Percentiles rank a stretch among this genome's conserved stretches.
Conservation (phyloP, 2,113 vertebrate species). For the Silurus asotus region DNA sequence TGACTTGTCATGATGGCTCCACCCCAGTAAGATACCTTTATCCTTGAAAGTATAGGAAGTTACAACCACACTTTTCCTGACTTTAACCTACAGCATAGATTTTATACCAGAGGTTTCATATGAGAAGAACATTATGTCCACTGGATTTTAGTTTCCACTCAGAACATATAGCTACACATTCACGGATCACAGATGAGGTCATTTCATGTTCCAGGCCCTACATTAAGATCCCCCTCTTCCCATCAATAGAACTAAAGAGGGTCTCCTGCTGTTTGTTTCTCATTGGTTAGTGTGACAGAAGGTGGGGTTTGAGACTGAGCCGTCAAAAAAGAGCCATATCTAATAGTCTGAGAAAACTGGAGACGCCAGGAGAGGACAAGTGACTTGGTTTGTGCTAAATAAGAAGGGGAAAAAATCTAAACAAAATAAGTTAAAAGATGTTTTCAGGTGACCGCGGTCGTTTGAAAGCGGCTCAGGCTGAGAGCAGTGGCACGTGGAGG, state of each 20-base stretch:
- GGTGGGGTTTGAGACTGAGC: constrained; percentile 57
- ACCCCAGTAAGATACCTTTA: background rate
- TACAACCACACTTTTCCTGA: background rate
- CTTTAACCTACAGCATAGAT: background rate
- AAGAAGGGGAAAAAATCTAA: background rate
- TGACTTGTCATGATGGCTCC: too few relatives aligned
- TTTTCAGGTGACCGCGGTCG: background rate
- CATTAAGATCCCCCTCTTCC: constrained; percentile 32
- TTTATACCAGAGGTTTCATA: background rate
- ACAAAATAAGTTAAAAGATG: background rate
- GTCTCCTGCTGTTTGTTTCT: constrained; percentile 45
- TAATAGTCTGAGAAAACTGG: constrained; percentile 28
- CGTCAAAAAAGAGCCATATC: constrained; percentile 39
- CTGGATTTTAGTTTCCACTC: background rate
- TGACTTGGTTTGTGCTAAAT: background rate
- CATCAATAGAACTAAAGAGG: constrained; percentile 11
- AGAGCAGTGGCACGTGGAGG: constrained; percentile 46
- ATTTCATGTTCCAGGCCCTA: constrained; percentile 16
- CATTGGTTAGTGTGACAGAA: constrained; percentile 68
- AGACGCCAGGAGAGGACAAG: background rate
- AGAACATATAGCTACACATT: background rate
- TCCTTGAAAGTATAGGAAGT: background rate
- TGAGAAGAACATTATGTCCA: background rate
- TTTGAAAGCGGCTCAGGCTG: background rate
- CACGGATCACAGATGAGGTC: constrained; percentile 6